These are phyloP conservation scores for Lucinisca nassula DNA, from an alignment of 2,888 invertebrate genomes.

Conservation along the genomic window DNA sequence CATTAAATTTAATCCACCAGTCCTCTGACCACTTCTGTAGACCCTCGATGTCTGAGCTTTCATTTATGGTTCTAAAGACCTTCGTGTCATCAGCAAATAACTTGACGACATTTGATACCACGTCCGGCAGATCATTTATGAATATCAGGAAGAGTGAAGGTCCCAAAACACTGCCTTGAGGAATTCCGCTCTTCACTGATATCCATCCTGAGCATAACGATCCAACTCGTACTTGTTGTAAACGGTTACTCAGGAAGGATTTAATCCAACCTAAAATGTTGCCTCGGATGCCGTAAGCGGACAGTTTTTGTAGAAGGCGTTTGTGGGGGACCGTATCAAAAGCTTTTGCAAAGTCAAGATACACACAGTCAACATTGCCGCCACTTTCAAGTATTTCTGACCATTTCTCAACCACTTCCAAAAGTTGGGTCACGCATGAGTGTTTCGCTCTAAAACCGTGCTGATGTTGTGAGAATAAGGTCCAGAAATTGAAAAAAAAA, in stretches of 20 bases:
- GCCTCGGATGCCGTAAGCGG: neutral
- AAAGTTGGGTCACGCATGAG: neutral
- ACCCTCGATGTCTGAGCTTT: neutral
- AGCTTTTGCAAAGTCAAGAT: no score
- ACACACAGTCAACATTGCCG: neutral
- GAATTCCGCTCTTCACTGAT: neutral
- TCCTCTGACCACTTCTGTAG: neutral
- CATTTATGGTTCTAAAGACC: neutral
- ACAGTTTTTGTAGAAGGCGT: neutral
- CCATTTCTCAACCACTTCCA: neutral
- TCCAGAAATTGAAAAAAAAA: no score
- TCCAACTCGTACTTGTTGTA: neutral
- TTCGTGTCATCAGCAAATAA: neutral
- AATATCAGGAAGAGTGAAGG: neutral
- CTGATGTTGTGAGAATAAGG: no score
- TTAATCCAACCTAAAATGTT: neutral
- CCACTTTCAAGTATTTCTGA: neutral
- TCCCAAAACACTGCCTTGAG: neutral
- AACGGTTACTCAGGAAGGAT: neutral
- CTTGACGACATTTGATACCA: neutral
- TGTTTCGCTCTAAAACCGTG: neutral
- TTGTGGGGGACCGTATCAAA: neutral
- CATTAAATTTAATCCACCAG: neutral
- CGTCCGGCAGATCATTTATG: neutral
- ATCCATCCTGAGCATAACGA: neutral